Evolutionary conservation across 2,888 invertebrate species (phyloP), one percentile per base, ranked within the genome.

Genomic region (Lasioglossum lativentre): DNA sequence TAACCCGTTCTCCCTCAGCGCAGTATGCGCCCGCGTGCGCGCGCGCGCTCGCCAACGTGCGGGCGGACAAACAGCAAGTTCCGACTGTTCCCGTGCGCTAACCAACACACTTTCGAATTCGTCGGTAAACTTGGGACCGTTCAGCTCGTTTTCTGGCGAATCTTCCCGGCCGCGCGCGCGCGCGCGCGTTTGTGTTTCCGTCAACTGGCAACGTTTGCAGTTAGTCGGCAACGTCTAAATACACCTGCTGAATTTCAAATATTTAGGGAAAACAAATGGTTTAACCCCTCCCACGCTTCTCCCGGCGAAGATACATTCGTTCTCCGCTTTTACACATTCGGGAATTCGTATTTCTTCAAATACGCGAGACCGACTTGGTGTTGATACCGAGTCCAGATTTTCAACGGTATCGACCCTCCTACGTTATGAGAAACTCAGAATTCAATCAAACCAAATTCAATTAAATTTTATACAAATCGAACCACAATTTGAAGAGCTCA

Each of bases 21-120:
- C 47, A 8, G 23, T 23, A 52, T 8, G 23, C 47, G 47, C 47
- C 19, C 16, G 45, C 16, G 45, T 16, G 19, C 5, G 19, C 47
- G 19, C 1, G 19, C 5, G 19, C 47, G 47, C 16, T 14, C 14
- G 42, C 42, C 34, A 14, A 30, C 59, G 59, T 1, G 14, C 63
- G 34, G 23, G 2, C 74, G 40, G 52, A 80, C 83, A 82, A 84
- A 82, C 71, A 42, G 23, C 16, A 78, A 78, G 52, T 84, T 82
- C 52, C 82, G 30, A 30, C 14, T 38, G 70, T n/a, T 40, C 14
- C 40, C 47, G n/a, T n/a, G 3, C 66, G 12, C 23, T 16, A 8
- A 30, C 10, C n/a, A 78, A 66, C 80, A 42, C 34, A 45, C 40
- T 59, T 40, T n/a, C 19, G 12, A 45, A 66, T 82, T 70, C 66